Evolutionary conservation across 2,888 invertebrate species (phyloP), one percentile per base, ranked within the genome.

Genomic region (Belgica antarctica): DNA sequence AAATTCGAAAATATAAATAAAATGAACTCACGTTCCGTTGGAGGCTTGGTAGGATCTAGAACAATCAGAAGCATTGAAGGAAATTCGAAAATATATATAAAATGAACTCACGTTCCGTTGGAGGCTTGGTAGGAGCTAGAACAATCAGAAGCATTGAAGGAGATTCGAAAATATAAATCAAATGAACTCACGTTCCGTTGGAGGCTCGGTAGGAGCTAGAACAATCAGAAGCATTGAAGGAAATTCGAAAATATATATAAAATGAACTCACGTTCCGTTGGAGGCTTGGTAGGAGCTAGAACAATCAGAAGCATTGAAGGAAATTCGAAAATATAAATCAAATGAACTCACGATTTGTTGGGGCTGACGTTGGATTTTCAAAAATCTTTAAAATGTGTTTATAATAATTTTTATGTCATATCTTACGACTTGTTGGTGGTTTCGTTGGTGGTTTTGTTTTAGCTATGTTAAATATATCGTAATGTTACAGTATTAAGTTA

Each of bases 151-250:
- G 36, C 10, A 52, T 61, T 34, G 59, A 66, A 27, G 66, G 59
- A 5, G n/a, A n/a, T n/a, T 31, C 12, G 34, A 12, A 31, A 8
- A 31, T 31, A 31, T 8, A 12, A 31, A 31, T 8, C 7, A 5
- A 31, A 8, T 31, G 5, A 22, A 25, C 22, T 62, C 34, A 17
- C 41, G 68, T 46, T 68, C 52, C 25, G 47, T 65, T 57, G 70
- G 24, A 31, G 69, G 22, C 22, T 71, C 71, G 7, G 71, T 71
- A 17, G 66, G 66, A n/a, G 31, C 7, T 70, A 25, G 70, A 62
- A 34, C 24, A 10, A 5, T 62, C 31, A 12, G 25, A 34, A 19
- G 27, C n/a, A 62, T 61, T 34, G 59, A 66, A 27, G 66, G 59
- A 5, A n/a, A n/a, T n/a, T 31, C 12, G 34, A 12, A 31, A 8